Conservation (phyloP, 2,797 vertebrate genomes). For the Sebastiscus albofasciatus region DNA sequence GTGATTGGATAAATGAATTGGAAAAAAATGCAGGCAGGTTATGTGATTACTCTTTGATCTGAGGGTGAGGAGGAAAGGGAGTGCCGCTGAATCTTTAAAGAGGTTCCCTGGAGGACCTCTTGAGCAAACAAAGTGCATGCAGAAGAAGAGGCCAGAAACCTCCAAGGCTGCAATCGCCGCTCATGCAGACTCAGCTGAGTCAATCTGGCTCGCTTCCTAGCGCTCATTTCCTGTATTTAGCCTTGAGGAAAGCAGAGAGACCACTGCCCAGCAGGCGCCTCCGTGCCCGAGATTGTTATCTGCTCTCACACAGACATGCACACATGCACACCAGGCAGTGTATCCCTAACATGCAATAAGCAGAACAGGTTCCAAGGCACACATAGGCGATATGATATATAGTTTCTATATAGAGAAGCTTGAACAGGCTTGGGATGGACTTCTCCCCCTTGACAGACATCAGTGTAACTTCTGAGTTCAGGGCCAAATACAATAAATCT, state of each 20-base stretch:
- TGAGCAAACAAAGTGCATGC: slow-evolving; percentile 43
- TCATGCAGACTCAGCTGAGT: slow-evolving; percentile 58
- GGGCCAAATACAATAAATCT: slow-evolving; percentile 28
- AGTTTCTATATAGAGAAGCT: slow-evolving; percentile 25
- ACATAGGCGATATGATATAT: slow-evolving; percentile 50
- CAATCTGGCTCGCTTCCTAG: slow-evolving; percentile 63
- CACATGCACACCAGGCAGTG: slow-evolving; percentile 31
- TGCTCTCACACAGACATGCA: slow-evolving; percentile 50
- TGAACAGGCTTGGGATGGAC: slow-evolving; percentile 20
- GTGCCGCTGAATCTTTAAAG: slow-evolving; percentile 47
- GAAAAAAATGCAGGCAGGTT: slow-evolving; percentile 36
- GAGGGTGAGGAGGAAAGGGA: slow-evolving; percentile 39
- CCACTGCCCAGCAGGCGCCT: slow-evolving; percentile 70
- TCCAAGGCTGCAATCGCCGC: slow-evolving; percentile 52
- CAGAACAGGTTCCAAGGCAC: slow-evolving; percentile 48
- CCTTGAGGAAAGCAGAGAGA: slow-evolving; percentile 66
- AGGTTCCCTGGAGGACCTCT: slow-evolving; percentile 52
- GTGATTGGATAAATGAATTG: slow-evolving; percentile 20
- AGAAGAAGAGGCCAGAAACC: slow-evolving; percentile 35
- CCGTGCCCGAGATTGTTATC: slow-evolving; percentile 75
- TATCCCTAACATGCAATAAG: slow-evolving; percentile 45
- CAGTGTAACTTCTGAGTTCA: slow-evolving; percentile 9
- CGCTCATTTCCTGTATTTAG: slow-evolving; percentile 77
- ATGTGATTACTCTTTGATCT: slow-evolving; percentile 49
- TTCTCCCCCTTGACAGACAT: slow-evolving; percentile 22